These are phyloP conservation scores for Drosophila peninsularis DNA, from an alignment of 2,888 invertebrate species.

Conservation along the genomic window DNA sequence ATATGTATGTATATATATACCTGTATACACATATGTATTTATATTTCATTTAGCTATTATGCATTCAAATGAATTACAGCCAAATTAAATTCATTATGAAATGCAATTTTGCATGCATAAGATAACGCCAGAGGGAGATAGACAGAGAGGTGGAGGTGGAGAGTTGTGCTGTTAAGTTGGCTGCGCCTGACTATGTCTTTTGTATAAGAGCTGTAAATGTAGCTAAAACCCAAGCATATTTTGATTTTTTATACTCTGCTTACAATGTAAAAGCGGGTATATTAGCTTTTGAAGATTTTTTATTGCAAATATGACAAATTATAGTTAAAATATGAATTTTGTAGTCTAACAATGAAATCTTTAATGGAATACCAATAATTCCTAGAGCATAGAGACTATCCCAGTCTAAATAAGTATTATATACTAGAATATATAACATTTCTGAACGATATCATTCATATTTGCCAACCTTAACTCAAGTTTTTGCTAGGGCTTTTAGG, in stretches of 20 bases:
- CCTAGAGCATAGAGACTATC: too few species aligned
- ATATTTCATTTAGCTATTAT: conserved; percentile 7
- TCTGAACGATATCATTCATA: not conserved
- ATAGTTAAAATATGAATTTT: not conserved
- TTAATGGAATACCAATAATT: not conserved
- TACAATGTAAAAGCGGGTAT: not conserved
- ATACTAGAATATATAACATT: not conserved
- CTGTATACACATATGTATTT: not conserved
- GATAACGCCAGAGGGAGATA: not conserved
- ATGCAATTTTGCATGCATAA: conserved; percentile 1
- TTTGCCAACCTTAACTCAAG: not conserved
- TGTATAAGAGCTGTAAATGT: not conserved
- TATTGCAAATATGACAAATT: not conserved
- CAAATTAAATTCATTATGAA: conserved; percentile 10
- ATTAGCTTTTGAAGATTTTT: not conserved
- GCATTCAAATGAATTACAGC: not conserved
- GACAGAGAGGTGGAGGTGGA: not conserved
- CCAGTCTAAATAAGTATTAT: too few species aligned
- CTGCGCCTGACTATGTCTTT: conserved; percentile 2
- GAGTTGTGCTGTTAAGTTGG: conserved; percentile 1
- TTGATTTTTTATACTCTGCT: not conserved
- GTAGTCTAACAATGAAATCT: not conserved
- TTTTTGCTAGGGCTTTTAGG: not conserved
- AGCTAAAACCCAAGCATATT: not conserved
- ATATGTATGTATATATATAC: not conserved